Percentiles rank a stretch among this genome's conserved stretches.
These are phyloP conservation scores for Limnephilus auricula DNA, from an alignment of 2,888 invertebrate species.

Conservation along the genomic window DNA sequence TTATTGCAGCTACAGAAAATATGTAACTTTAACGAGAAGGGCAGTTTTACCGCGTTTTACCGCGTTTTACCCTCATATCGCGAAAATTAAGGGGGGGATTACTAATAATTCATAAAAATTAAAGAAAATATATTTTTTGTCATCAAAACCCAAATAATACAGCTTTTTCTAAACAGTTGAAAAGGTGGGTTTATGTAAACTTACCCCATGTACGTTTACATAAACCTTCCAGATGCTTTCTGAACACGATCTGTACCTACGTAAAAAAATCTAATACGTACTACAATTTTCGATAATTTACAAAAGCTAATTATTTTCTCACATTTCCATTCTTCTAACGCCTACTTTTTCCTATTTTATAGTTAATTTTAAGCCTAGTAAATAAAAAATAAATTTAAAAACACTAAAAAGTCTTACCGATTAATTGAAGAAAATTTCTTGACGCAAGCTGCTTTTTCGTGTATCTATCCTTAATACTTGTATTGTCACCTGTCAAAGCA, in stretches of 20 bases:
- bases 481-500: slow-evolving; percentile 26
- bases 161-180: not conserved
- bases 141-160: not conserved
- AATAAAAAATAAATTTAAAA: not conserved
- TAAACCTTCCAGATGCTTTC: too few relatives aligned
- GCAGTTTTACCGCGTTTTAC: not conserved
- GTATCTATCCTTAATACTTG: slow-evolving; percentile 30
- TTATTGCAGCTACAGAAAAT: not conserved
- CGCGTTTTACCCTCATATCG: not conserved
- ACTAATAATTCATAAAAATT: not conserved
- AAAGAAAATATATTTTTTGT: not conserved
- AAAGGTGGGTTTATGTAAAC: not conserved
- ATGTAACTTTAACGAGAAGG: not conserved
- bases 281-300: not conserved
- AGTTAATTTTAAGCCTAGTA: not conserved
- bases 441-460: not conserved
- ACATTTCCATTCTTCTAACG: too few relatives aligned
- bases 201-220: not conserved
- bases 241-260: too few relatives aligned
- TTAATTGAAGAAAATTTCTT: not conserved
- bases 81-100: too few relatives aligned
- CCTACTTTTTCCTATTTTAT: not conserved
- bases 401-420: slow-evolving; percentile 18
- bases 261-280: too few relatives aligned
- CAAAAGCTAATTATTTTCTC: too few relatives aligned